Evolutionary conservation across 2,888 invertebrate genomes (phyloP), one percentile per base, ranked within the genome.

Genomic region (Ichneumon xanthorius): DNA sequence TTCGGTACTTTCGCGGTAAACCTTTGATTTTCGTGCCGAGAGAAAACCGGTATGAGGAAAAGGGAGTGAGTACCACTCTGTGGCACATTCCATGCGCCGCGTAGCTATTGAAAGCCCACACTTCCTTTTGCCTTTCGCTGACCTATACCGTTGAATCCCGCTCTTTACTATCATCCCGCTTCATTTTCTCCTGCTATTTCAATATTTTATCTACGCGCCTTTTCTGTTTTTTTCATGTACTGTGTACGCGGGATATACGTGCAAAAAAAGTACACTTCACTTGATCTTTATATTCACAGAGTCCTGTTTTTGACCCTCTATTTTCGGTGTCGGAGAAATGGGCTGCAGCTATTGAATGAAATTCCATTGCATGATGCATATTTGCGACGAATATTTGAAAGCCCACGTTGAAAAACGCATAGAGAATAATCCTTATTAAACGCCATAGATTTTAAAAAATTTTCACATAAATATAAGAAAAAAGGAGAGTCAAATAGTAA

Each of bases 21-120:
- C 84, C 90, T 90, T 90, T 90, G 90, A 89, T 90, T 89, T 88
- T 72, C 71, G 65, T 50, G 70, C 80, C 50, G 61, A 53, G 26
- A 68, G 71, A 71, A 37, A 63, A 82, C 72, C 68, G 26, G 63
- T 53, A 76, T 16, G 65, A 11, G 61, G 19, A 48, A 67, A 76
- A 72, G 79, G 71, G 79, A 53, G 40, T 80, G 67, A 67, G 40
- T 30, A 45, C 45, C 48, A 75, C 70, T 80, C 79, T 67, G 71
- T 63, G 79, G 67, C 72, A 76, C 79, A 80, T 85, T 82, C 85
- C 80, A 26, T 30, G 79, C 82, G 53, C 68, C 22, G 67, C 71
- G 33, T 33, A 30, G 33, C 61, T 30, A 77, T 72, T 68, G 82
- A 82, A 82, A 85, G 85, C 82, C 72, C 84, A 70, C 19, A 22